Percentiles rank a stretch among this genome's conserved stretches.
Evolutionary conservation across 2,113 vertebrate genomes (phyloP).

Genomic region (Sturnira hondurensis): DNA sequence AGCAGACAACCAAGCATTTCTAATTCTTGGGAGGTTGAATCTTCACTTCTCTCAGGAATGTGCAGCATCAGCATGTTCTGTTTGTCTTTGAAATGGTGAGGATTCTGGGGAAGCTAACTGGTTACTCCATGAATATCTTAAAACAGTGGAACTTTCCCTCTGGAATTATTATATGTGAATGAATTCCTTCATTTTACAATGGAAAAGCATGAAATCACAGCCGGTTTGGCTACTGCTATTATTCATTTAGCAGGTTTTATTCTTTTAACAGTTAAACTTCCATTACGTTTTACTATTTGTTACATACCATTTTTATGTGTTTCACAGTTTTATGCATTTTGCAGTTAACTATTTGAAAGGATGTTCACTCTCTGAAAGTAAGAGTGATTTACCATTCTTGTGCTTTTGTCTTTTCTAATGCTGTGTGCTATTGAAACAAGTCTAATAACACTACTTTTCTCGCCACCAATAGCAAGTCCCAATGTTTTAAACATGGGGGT

Average conservation of each 20-base stretch:
- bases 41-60: not conserved
- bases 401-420: not conserved
- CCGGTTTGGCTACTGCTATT: constrained; percentile 62
- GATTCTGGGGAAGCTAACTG: not conserved
- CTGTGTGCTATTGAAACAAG: not conserved
- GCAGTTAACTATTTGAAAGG: constrained; percentile 75
- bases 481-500: not conserved
- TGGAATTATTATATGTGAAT: constrained; percentile 71
- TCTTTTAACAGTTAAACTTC: constrained; percentile 75
- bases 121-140: constrained; percentile 30
- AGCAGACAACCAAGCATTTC: constrained; percentile 32
- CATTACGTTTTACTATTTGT: constrained; percentile 77
- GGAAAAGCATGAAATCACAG: constrained; percentile 78
- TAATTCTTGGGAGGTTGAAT: constrained; percentile 7
- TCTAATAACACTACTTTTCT: constrained; percentile 10
- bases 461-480: not conserved
- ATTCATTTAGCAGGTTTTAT: constrained; percentile 75
- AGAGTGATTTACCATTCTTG: constrained; percentile 66
- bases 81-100: constrained; percentile 39
- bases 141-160: constrained; percentile 61
- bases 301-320: constrained; percentile 74
- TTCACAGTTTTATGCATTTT: constrained; percentile 71
- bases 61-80: not conserved
- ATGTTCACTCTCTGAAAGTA: constrained; percentile 43
- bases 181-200: constrained; percentile 71